Percentiles rank a stretch among this genome's conserved stretches.
phyloP scores from a whole-genome alignment of 2,888 invertebrate species.

The Yponomeuta plumbellus region DNA sequence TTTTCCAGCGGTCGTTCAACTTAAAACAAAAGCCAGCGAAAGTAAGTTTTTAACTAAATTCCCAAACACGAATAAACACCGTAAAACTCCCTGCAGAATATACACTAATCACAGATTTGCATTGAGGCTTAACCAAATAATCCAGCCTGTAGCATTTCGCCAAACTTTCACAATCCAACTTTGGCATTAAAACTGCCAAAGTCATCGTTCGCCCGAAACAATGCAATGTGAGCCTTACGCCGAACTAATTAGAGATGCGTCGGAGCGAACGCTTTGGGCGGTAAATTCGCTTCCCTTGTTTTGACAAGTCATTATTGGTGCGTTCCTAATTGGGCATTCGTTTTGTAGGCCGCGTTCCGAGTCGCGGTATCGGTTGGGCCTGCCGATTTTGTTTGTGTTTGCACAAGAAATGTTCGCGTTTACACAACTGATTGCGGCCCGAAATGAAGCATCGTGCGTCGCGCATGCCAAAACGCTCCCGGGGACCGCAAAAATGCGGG shows the following conservation, averaged over 20 bases:
- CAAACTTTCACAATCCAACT: slow-evolving; percentile 69
- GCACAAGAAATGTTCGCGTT: slow-evolving; percentile 63
- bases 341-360: slow-evolving; percentile 31
- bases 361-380: slow-evolving; percentile 40
- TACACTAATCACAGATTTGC: slow-evolving; percentile 63
- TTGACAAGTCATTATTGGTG: slow-evolving; percentile 72
- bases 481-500: background rate
- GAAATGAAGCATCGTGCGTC: slow-evolving; percentile 38
- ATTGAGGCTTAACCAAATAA: slow-evolving; percentile 63
- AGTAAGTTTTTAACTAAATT: slow-evolving; percentile 1
- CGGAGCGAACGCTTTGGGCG: slow-evolving; percentile 27
- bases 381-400: slow-evolving; percentile 49
- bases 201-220: slow-evolving; percentile 25
- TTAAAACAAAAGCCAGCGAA: background rate
- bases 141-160: slow-evolving; percentile 33
- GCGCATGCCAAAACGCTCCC: slow-evolving; percentile 41
- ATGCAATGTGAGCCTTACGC: slow-evolving; percentile 36
- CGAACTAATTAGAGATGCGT: slow-evolving; percentile 30
- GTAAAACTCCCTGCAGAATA: slow-evolving; percentile 30
- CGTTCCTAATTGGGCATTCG: slow-evolving; percentile 63
- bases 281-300: slow-evolving; percentile 48
- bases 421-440: slow-evolving; percentile 62
- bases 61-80: slow-evolving; percentile 19
- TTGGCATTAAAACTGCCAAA: slow-evolving; percentile 54
- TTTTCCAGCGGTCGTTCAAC: background rate